Conservation (phyloP, 2,888 invertebrate species). For the Chymomyza caudatula region DNA sequence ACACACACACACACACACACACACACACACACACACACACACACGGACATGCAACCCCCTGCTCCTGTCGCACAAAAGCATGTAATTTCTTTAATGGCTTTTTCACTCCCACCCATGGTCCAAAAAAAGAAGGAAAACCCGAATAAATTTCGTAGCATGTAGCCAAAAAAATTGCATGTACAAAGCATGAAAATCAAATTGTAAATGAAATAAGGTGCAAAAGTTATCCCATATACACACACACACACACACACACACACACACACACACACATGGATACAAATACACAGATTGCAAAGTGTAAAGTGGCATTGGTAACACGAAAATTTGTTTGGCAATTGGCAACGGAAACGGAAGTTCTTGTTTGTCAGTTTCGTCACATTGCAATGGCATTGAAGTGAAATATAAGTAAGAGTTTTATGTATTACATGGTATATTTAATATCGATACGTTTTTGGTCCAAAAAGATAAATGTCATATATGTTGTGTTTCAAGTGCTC, state of each 20-base stretch:
- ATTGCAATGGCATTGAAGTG: background rate
- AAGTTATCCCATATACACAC: slow-evolving; percentile 9
- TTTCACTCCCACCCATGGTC: slow-evolving; percentile 37
- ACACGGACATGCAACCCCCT: slow-evolving; percentile 14
- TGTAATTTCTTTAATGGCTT: slow-evolving; percentile 76
- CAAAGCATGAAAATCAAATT: slow-evolving; percentile 37
- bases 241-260: background rate
- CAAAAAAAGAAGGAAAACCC: background rate
- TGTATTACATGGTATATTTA: too few species aligned
- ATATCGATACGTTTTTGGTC: too few species aligned
- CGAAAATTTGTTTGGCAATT: background rate
- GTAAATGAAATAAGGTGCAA: slow-evolving; percentile 58
- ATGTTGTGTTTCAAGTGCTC: too few species aligned
- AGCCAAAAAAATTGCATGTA: slow-evolving; percentile 38
- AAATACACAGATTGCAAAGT: slow-evolving; percentile 66
- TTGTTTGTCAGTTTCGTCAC: background rate
- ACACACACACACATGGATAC: background rate
- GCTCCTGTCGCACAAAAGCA: slow-evolving; percentile 22
- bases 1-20: slow-evolving; percentile 22
- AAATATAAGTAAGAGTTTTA: background rate
- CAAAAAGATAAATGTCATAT: too few species aligned
- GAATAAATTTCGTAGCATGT: slow-evolving; percentile 13
- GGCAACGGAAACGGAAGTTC: background rate
- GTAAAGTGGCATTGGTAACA: slow-evolving; percentile 52
- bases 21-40: slow-evolving; percentile 18